A percentile compares a stretch with the other conserved stretches of the same genome.
Conservation (phyloP, 2,113 vertebrate genomes). For the Gymnarchus niloticus region DNA sequence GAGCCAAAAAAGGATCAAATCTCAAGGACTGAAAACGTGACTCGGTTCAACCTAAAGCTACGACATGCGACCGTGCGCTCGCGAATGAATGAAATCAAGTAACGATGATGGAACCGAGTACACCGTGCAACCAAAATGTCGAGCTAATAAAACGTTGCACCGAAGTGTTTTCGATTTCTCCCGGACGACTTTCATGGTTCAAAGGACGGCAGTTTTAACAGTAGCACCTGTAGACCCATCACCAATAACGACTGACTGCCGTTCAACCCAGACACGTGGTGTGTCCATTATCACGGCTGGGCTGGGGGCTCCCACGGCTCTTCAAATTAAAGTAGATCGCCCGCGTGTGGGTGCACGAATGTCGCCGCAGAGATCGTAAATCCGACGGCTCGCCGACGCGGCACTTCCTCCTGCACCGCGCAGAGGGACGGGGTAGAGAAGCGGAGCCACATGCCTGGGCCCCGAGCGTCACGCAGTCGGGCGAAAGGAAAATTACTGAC, state of each 20-base stretch:
- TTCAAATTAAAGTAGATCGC: background rate
- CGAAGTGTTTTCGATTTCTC: background rate
- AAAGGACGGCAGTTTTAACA: background rate
- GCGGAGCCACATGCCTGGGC: conserved; percentile 15
- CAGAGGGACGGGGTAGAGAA: background rate
- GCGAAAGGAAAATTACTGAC: conserved; percentile 5
- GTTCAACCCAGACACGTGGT: background rate
- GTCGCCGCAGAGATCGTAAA: conserved; percentile 14
- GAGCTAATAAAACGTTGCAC: background rate
- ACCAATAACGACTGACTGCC: background rate
- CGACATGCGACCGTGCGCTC: background rate
- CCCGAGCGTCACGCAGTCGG: background rate
- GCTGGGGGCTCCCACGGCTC: background rate
- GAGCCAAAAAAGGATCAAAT: background rate
- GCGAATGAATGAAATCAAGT: background rate
- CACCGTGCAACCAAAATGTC: background rate
- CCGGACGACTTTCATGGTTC: background rate
- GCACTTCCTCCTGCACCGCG: background rate
- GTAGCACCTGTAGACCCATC: background rate
- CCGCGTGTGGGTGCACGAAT: background rate
- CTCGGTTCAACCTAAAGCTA: background rate
- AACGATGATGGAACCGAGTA: background rate
- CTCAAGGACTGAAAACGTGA: conserved; percentile 15
- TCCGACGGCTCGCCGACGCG: background rate
- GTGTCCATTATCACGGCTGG: no score